Conservation (phyloP, 2,113 vertebrate genomes). For the Macrotus californicus region DNA sequence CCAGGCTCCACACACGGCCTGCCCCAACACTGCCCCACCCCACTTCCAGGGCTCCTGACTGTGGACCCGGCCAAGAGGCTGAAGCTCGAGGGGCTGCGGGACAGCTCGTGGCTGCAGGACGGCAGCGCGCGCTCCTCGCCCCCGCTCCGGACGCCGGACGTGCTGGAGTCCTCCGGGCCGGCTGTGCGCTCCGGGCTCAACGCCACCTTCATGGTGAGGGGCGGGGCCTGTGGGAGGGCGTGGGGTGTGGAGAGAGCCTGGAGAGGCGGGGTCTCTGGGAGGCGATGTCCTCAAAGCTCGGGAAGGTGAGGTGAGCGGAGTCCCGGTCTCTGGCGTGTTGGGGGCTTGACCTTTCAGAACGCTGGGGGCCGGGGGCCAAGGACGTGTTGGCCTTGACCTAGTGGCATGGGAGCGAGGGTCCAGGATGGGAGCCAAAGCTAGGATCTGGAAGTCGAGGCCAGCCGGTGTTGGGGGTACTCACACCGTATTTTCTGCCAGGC, state of each 20-base stretch:
- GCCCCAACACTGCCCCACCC: too few relatives aligned
- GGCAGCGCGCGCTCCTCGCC: constrained; percentile 89
- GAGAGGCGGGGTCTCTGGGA: background rate
- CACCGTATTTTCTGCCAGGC: constrained; percentile 75
- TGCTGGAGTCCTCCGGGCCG: constrained; percentile 88
- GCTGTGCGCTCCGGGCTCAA: constrained; percentile 91
- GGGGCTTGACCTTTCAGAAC: background rate
- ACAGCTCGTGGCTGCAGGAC: constrained; percentile 90
- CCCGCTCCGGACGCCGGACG: constrained; percentile 90
- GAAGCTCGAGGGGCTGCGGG: constrained; percentile 87
- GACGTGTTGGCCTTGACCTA: background rate
- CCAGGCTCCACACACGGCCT: background rate
- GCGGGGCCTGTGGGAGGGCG: background rate
- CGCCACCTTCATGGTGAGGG: constrained; percentile 90
- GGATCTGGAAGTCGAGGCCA: background rate
- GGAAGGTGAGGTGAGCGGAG: background rate
- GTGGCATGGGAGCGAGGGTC: background rate
- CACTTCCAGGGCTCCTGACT: constrained; percentile 84
- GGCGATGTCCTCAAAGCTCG: background rate
- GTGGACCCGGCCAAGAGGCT: constrained; percentile 89
- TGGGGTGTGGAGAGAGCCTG: background rate
- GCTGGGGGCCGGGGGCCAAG: background rate
- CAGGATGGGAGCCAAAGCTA: background rate
- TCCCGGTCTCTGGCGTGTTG: rapidly evolving
- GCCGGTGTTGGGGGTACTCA: background rate